Evolutionary conservation across 1,140 invertebrate species (phyloP).

Genomic region (Charaxes varanes): DNA sequence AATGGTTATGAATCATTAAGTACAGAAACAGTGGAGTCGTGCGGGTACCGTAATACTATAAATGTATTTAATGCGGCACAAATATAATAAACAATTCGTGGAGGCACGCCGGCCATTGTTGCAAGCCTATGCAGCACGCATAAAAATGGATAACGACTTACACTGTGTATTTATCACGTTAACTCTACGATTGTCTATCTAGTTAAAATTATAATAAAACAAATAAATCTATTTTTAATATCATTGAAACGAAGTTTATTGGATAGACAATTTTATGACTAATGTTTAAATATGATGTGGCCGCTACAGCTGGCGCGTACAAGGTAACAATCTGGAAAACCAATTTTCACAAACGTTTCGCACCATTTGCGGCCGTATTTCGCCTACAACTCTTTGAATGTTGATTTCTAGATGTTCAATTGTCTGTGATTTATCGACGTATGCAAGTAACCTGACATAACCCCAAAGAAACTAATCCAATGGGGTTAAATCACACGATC

Average conservation of each 20-base stretch:
- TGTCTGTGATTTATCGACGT: neutral
- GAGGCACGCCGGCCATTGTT: no score
- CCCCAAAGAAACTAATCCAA: slow-evolving; percentile 17
- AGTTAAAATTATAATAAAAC: no score
- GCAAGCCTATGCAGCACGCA: no score
- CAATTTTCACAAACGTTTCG: slow-evolving; percentile 30
- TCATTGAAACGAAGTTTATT: no score
- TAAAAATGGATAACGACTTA: no score
- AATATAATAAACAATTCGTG: slow-evolving; percentile 7
- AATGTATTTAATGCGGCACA: slow-evolving; percentile 1
- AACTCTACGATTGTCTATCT: no score
- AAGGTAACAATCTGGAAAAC: slow-evolving; percentile 26
- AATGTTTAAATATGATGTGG: no score
- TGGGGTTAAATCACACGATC: slow-evolving; percentile 22
- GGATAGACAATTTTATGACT: no score
- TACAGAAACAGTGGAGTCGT: neutral
- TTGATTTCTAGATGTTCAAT: neutral
- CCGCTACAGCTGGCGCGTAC: slow-evolving; percentile 24
- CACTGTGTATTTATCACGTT: no score
- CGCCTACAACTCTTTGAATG: slow-evolving; percentile 11
- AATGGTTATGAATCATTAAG: neutral
- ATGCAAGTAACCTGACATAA: neutral
- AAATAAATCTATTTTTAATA: no score
- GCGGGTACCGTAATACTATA: slow-evolving; percentile 4
- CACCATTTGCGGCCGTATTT: slow-evolving; percentile 21